These are phyloP conservation scores for Collichthys lucidus DNA, from an alignment of 2,113 vertebrate species.

Conservation along the genomic window DNA sequence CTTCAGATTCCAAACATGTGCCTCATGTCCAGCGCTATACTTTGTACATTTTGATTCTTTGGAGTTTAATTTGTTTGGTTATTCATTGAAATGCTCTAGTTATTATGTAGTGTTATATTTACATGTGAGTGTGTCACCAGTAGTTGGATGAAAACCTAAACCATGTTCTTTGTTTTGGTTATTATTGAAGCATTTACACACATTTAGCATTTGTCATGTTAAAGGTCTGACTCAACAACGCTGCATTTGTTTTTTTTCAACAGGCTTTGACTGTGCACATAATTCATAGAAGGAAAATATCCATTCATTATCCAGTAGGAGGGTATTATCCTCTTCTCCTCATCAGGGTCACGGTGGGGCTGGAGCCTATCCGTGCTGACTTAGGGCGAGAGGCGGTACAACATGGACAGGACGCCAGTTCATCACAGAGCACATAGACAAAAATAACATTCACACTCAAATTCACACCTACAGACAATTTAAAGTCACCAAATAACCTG, in stretches of 20 bases:
- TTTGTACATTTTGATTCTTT: constrained; percentile 9
- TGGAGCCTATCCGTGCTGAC: too few species aligned
- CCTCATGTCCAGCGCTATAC: constrained; percentile 4
- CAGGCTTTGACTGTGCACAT: background rate
- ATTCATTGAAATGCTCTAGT: background rate
- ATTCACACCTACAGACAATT: too few species aligned
- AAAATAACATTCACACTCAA: too few species aligned
- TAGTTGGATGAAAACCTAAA: background rate
- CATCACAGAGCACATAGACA: too few species aligned
- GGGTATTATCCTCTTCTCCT: too few species aligned
- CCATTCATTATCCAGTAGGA: too few species aligned
- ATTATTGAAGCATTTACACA: background rate
- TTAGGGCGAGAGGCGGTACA: too few species aligned
- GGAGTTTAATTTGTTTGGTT: background rate
- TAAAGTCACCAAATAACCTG: too few species aligned
- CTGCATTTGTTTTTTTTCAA: background rate
- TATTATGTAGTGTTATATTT: background rate
- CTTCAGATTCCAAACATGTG: constrained; percentile 2
- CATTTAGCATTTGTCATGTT: background rate
- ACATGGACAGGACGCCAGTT: too few species aligned
- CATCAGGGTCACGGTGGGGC: too few species aligned
- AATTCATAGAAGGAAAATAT: background rate
- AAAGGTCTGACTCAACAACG: background rate
- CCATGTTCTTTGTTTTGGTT: background rate
- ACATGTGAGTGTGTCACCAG: background rate